These are phyloP conservation scores for Rhincodon typus DNA, from an alignment of 2,797 vertebrate species.

Conservation along the genomic window DNA sequence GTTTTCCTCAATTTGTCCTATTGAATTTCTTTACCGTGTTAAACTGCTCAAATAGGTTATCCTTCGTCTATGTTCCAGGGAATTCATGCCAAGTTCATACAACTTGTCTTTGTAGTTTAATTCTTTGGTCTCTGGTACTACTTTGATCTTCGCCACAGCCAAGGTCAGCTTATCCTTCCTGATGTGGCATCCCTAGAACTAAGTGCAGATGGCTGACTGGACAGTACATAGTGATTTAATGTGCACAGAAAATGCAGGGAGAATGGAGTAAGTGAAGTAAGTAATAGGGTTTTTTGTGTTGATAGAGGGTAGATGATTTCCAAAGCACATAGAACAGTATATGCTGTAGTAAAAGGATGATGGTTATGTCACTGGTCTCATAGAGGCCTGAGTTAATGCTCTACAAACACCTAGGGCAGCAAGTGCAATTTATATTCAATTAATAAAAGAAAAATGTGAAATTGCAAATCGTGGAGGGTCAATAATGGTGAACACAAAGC, in stretches of 20 bases:
- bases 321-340: background rate
- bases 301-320: background rate
- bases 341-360: background rate
- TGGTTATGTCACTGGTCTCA: too few species aligned
- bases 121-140: background rate
- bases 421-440: too few species aligned
- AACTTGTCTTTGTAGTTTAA: background rate
- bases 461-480: too few species aligned
- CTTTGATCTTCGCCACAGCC: background rate
- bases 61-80: background rate
- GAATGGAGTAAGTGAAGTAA: background rate
- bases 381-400: too few species aligned
- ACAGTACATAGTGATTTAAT: background rate
- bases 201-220: background rate
- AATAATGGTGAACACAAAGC: too few species aligned
- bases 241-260: background rate
- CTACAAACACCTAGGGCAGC: too few species aligned
- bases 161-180: background rate
- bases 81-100: background rate
- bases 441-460: too few species aligned
- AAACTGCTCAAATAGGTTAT: background rate
- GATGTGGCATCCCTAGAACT: background rate
- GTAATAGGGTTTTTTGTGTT: background rate
- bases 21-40: background rate
- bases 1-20: background rate